These are phyloP conservation scores for Atta colombica DNA, from an alignment of 1,140 invertebrate species.

Conservation along the genomic window DNA sequence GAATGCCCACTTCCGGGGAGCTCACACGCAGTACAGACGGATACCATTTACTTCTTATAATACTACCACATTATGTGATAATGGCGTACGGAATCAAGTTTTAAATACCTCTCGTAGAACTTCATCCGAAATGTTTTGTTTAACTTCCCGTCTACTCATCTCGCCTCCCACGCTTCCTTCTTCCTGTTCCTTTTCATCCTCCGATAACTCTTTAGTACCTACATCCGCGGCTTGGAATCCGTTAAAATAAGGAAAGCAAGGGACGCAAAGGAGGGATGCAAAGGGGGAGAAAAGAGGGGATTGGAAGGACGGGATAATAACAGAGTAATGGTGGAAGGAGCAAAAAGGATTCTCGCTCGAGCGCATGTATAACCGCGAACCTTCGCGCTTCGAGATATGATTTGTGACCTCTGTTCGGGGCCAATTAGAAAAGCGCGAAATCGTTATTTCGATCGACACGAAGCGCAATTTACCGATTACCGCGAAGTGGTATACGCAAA, in stretches of 20 bases:
- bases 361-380: conserved; percentile 26
- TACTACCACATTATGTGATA: conserved; percentile 82
- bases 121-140: conserved; percentile 68
- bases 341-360: conserved; percentile 3
- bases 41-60: conserved; percentile 83
- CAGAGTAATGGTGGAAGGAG: conserved; percentile 31
- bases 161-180: conserved; percentile 17
- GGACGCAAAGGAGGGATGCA: neutral
- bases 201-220: neutral
- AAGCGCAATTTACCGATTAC: conserved; percentile 64
- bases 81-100: conserved; percentile 78
- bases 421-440: conserved; percentile 63
- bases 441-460: conserved; percentile 65
- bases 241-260: conserved; percentile 39
- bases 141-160: conserved; percentile 50
- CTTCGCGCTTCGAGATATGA: conserved; percentile 21
- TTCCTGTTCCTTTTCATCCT: conserved; percentile 7
- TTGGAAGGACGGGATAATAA: conserved; percentile 40
- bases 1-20: conserved; percentile 77
- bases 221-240: conserved; percentile 10
- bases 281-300: neutral
- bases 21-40: conserved; percentile 74
- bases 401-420: conserved; percentile 51
- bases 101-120: conserved; percentile 74
- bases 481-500: conserved; percentile 23